Percentiles rank a stretch among this genome's conserved stretches.
Conservation (phyloP, 2,888 invertebrate species). For the Villa cingulata region DNA sequence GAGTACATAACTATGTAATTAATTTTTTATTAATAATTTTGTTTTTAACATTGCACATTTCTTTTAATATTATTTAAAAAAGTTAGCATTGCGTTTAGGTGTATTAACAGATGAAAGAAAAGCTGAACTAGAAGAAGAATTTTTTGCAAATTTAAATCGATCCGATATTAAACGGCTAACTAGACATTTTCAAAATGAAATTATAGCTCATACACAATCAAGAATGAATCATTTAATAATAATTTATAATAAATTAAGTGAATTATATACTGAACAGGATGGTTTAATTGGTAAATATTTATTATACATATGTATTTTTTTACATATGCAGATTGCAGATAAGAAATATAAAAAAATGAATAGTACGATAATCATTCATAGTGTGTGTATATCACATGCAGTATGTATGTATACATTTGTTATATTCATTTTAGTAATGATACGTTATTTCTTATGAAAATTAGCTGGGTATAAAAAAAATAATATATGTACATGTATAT, state of each 20-base stretch:
- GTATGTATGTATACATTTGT: too few species aligned
- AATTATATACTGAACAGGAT: conserved; percentile 32
- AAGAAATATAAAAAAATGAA: too few species aligned
- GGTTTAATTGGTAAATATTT: conserved; percentile 25
- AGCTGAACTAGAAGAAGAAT: conserved; percentile 34
- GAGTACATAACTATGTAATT: too few species aligned
- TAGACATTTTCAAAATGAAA: conserved; percentile 26
- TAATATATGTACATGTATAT: too few species aligned
- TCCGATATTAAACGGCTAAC: conserved; percentile 25
- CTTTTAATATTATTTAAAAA: too few species aligned
- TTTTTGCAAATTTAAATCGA: conserved; percentile 33
- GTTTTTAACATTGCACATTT: too few species aligned
- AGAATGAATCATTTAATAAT: conserved; percentile 24
- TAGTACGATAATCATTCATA: too few species aligned
- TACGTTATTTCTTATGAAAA: too few species aligned
- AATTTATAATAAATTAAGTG: conserved; percentile 26
- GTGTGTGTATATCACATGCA: too few species aligned
- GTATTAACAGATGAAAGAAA: conserved; percentile 28
- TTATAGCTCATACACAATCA: conserved; percentile 29
- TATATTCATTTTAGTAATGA: too few species aligned
- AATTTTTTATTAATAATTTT: not conserved
- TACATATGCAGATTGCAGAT: not conserved
- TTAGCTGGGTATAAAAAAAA: too few species aligned
- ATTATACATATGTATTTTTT: not conserved
- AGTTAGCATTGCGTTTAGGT: conserved; percentile 31